Conservation (phyloP, 2,797 vertebrate species). For the Pipistrellus pipistrellus region DNA sequence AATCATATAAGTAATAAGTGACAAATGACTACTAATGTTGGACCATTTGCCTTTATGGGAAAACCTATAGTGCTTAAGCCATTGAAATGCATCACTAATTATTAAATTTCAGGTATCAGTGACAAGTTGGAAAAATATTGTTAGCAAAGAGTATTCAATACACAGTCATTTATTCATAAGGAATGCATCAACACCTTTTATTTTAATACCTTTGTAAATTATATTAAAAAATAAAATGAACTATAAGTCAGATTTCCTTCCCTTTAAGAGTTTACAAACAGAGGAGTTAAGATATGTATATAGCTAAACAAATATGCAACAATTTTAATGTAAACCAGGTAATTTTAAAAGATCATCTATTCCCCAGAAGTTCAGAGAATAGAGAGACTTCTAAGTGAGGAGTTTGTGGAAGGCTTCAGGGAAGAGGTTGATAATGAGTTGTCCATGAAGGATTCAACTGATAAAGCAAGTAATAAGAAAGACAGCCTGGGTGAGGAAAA, state of each 20-base stretch:
- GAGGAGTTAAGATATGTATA: not conserved
- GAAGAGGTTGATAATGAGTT: not conserved
- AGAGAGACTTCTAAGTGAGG: not conserved
- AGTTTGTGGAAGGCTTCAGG: not conserved
- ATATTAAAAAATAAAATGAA: constrained; percentile 22
- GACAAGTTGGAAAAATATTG: not conserved
- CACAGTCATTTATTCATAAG: not conserved
- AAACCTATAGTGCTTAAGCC: not conserved
- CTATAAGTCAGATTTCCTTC: constrained; percentile 30
- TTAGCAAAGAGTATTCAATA: not conserved
- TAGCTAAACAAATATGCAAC: not conserved
- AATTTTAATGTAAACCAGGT: not conserved
- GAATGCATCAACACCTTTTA: not conserved
- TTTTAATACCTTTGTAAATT: constrained; percentile 28
- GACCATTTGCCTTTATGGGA: constrained; percentile 8
- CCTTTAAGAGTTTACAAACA: not conserved
- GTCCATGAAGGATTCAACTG: not conserved
- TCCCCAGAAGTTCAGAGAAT: not conserved
- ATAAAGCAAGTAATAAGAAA: not conserved
- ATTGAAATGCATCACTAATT: not conserved
- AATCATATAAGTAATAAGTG: not conserved
- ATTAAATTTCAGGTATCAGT: constrained; percentile 14
- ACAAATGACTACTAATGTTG: not conserved
- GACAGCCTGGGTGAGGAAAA: not conserved
- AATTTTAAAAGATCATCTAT: not conserved